Evolutionary conservation across 2,797 vertebrate genomes (phyloP), one percentile per base, ranked within the genome.

Genomic region (Ciconia nigra): DNA sequence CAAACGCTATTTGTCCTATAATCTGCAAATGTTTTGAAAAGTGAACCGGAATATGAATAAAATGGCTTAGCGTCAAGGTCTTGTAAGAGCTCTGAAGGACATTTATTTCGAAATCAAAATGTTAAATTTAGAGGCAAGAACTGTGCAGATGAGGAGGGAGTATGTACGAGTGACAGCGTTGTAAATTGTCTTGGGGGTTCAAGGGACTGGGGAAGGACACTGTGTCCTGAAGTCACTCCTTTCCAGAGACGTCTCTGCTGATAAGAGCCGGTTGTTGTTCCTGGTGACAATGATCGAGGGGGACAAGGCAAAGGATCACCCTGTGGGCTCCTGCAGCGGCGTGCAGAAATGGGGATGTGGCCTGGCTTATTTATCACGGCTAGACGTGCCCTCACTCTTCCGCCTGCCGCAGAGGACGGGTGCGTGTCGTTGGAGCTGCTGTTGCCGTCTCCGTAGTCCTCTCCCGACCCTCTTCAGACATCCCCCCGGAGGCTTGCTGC

Each of bases 121-220:
- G n/a, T 80, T 86, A 62, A 78, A 80, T 90, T 81, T 91, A 81
- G 62, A 91, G 54, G 62, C 55, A 80, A 66, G 57, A 61, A 29
- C 80, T 59, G 81, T 42, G 81, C 86, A 58, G 41, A 81, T 37
- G 84, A 92, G 62, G 55, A 76, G 42, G 42, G 57, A 87, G 42
- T 29, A 24, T 18, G 19, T 70, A 83, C 6, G 0, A 92, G 82
- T 85, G 91, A 93, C 89, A 95, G 90, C 14, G 1, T 5, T 78
- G 66, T 94, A 94, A 95, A 96, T 95, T 92, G 79, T 91, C 89
- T 93, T 5, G 12, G 79, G 89, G 84, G 91, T 95, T 96, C 94
- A 97, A 97, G 96, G 94, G 65, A 91, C 79, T 0, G 5, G 58
- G 69, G 97, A 97, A 97, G 97, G 97, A 95, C 96, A 69, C 55